Base-by-base conservation (phyloP, 2,113 vertebrate genomes). In the Phalacrocorax aristotelis region DNA sequence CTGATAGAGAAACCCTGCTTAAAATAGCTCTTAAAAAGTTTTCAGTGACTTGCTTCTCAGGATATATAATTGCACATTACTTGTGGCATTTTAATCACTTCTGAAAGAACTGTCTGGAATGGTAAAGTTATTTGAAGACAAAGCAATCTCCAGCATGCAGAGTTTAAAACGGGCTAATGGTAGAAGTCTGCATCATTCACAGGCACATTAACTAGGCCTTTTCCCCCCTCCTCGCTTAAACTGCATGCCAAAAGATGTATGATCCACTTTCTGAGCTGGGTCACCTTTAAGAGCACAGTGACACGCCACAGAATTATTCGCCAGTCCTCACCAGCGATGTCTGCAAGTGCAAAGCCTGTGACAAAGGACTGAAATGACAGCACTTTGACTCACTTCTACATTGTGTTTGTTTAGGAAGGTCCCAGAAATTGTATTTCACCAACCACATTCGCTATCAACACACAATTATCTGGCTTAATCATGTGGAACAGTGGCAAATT, bases 391-490 rank as follows among this genome's bases (percentile, higher is more conserved):
- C 98, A 98, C 98, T 99, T 98, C 98, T 99, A 99, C 99, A 99
- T 99, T 99, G 98, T 99, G 99, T 99, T 99, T 99, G 99, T 99
- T 99, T 99, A 99, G 99, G 99, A 99, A 99, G 99, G 99, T 98
- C 98, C 99, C 98, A 98, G 99, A 99, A 99, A 99, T 99, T 99
- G 99, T 99, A 99, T 99, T 99, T 99, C 99, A 99, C 99, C 99
- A 99, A 99, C 99, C 99, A 99, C 99, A 99, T 99, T 99, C 98
- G 98, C 99, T 99, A 99, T 99, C 99, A 99, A 99, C 99, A 99
- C 99, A 99, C 99, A 99, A 99, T 99, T 99, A 99, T 99, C 99
- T 99, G 99, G 99, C 99, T 99, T 99, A 99, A 99, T 99, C 99
- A 99, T 99, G 99, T 99, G 99, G 99, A 99, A 99, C 99, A 99